Percentiles rank a stretch among this genome's conserved stretches.
phyloP scores from a whole-genome alignment of 2,888 invertebrate species.

The Plebejus anna region DNA sequence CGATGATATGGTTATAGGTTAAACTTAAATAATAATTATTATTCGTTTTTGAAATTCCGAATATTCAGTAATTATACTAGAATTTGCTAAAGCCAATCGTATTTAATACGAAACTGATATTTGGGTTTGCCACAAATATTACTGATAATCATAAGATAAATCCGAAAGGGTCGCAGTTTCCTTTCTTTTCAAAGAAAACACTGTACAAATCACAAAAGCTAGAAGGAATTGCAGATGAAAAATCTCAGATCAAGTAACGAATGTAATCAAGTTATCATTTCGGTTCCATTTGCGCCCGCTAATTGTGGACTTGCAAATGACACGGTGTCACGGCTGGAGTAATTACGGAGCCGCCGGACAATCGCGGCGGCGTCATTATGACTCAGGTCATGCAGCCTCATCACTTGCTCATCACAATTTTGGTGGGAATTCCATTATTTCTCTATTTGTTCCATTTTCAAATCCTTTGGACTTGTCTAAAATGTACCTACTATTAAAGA shows the following conservation, averaged over 20 bases:
- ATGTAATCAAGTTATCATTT: constrained; percentile 20
- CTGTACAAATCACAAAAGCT: neutral
- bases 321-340: constrained; percentile 7
- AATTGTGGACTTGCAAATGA: constrained; percentile 17
- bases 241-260: neutral
- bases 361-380: constrained; percentile 10
- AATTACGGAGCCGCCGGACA: neutral
- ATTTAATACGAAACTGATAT: no score
- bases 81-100: no score
- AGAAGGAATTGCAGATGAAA: neutral
- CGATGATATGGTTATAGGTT: no score
- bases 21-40: no score
- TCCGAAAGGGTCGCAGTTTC: neutral
- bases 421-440: neutral
- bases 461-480: neutral
- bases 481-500: neutral
- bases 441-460: neutral
- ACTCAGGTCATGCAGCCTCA: constrained; percentile 2
- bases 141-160: no score
- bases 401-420: constrained; percentile 12
- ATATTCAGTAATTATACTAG: no score
- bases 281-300: neutral
- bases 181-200: no score
- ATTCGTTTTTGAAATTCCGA: no score
- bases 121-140: no score